These are phyloP conservation scores for Noctua janthina DNA, from an alignment of 2,888 invertebrate genomes.

Conservation along the genomic window DNA sequence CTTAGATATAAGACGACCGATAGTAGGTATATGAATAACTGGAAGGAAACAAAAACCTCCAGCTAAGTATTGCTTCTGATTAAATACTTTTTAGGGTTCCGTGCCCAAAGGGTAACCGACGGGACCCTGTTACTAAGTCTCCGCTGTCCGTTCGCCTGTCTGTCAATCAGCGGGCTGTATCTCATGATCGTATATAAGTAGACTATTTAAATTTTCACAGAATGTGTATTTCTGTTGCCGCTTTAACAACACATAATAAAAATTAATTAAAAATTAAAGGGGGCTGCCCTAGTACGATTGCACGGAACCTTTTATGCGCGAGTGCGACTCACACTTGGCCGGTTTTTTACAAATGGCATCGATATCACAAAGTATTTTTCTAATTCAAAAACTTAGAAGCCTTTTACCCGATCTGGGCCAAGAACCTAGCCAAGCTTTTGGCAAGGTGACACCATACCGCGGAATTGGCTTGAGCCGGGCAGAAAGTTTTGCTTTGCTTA, in stretches of 20 bases:
- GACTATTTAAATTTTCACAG: too few relatives aligned
- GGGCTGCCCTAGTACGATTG: too few relatives aligned
- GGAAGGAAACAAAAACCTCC: background rate
- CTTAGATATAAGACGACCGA: slow-evolving; percentile 3
- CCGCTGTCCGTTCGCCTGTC: too few relatives aligned
- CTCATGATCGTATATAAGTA: too few relatives aligned
- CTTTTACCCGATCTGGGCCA: background rate
- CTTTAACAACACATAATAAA: too few relatives aligned
- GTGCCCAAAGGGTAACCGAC: too few relatives aligned
- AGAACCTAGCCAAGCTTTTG: background rate
- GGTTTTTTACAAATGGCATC: background rate
- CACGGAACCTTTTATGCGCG: too few relatives aligned
- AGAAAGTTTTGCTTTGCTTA: background rate
- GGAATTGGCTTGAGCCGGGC: background rate
- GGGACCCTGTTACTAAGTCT: too few relatives aligned
- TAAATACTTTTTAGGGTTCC: background rate
- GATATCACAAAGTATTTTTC: background rate
- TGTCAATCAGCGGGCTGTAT: too few relatives aligned
- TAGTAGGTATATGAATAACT: background rate
- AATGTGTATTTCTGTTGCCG: too few relatives aligned
- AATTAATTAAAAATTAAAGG: too few relatives aligned
- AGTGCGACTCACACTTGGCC: too few relatives aligned
- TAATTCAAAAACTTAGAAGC: background rate
- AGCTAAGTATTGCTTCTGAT: background rate
- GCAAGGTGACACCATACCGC: background rate